Evolutionary conservation across 2,113 vertebrate genomes (phyloP).

Genomic region (Nesogale talazaci): DNA sequence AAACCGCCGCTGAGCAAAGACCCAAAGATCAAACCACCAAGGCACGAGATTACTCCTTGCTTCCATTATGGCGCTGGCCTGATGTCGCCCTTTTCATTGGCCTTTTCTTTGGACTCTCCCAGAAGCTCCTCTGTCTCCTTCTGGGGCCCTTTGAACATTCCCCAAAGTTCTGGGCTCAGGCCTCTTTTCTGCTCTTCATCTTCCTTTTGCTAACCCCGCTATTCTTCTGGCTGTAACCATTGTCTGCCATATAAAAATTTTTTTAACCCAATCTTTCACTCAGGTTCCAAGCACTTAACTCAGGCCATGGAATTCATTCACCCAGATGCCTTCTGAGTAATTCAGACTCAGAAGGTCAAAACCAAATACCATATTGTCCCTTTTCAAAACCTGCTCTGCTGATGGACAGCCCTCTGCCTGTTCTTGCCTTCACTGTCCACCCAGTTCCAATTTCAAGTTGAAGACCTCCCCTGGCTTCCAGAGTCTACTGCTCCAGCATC

Average conservation of each 20-base stretch:
- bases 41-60: background rate
- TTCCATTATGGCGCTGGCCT: accelerated
- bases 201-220: background rate
- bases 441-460: background rate
- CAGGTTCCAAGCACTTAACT: background rate
- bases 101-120: background rate
- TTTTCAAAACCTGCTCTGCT: background rate
- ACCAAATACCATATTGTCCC: background rate
- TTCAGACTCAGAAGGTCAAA: background rate
- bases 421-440: background rate
- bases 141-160: background rate
- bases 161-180: background rate
- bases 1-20: background rate
- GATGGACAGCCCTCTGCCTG: background rate
- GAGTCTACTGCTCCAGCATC: background rate
- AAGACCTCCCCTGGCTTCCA: background rate
- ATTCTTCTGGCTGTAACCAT: background rate
- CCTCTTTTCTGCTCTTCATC: background rate
- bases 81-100: accelerated
- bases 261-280: background rate
- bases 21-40: too few relatives aligned
- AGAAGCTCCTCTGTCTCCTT: background rate
- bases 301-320: background rate
- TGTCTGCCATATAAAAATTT: background rate
- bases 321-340: background rate